These are phyloP conservation scores for Syngnathus scovelli DNA, from an alignment of 2,113 vertebrate species.

Conservation along the genomic window DNA sequence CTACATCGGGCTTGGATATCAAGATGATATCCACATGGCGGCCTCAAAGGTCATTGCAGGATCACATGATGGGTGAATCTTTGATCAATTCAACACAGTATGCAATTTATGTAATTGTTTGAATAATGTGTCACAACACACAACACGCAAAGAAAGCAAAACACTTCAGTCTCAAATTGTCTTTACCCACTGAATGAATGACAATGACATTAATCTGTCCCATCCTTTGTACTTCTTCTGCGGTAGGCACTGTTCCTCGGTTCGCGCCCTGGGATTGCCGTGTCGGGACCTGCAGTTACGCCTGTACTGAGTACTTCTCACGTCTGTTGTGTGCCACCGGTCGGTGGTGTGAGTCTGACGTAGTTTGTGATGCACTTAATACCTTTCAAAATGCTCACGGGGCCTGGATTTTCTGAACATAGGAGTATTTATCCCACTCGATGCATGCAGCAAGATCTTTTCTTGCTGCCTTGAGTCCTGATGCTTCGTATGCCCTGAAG, in stretches of 20 bases:
- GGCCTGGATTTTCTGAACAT: too few relatives aligned
- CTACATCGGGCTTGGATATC: constrained; percentile 50
- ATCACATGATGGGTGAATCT: neutral
- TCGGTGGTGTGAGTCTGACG: too few relatives aligned
- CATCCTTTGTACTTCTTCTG: too few relatives aligned
- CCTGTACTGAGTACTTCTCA: too few relatives aligned
- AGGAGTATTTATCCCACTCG: too few relatives aligned
- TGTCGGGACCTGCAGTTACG: too few relatives aligned
- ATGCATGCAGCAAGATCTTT: too few relatives aligned
- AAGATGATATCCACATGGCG: constrained; percentile 59
- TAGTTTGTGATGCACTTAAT: too few relatives aligned
- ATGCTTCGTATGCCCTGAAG: neutral
- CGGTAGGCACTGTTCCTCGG: too few relatives aligned
- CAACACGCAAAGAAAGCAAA: neutral
- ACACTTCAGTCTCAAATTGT: neutral
- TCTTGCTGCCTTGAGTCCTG: neutral
- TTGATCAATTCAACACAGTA: neutral
- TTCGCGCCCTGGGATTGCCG: too few relatives aligned
- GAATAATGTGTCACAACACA: neutral
- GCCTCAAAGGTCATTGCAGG: constrained; percentile 46
- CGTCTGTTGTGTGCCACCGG: neutral
- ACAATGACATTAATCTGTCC: neutral
- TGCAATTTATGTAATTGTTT: neutral
- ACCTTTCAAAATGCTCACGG: too few relatives aligned
- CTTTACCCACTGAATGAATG: neutral